Evolutionary conservation across 2,113 vertebrate genomes (phyloP).

Genomic region (Misgurnus anguillicaudatus): DNA sequence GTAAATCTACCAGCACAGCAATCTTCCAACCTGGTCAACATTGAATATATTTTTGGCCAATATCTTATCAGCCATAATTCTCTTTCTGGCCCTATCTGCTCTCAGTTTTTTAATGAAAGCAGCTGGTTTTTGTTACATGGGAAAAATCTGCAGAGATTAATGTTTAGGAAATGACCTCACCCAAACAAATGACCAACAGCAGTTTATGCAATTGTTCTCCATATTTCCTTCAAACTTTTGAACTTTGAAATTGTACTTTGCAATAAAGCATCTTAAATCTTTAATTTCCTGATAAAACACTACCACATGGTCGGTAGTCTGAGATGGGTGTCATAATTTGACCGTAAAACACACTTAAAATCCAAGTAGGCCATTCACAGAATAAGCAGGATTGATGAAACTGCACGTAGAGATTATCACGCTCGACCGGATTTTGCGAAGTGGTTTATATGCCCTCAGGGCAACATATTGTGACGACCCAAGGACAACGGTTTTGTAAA

Average conservation of each 20-base stretch:
- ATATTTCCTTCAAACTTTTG: background rate
- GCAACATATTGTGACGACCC: too few species aligned
- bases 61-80: background rate
- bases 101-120: slow-evolving; percentile 16
- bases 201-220: background rate
- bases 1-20: background rate
- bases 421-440: too few species aligned
- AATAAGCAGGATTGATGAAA: slow-evolving; percentile 1
- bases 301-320: background rate
- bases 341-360: background rate
- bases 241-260: background rate
- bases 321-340: background rate
- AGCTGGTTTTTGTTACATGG: slow-evolving; percentile 35
- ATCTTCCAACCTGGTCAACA: background rate
- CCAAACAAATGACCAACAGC: slow-evolving; percentile 5
- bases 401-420: background rate
- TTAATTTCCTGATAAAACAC: background rate
- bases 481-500: too few species aligned
- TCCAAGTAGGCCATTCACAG: slow-evolving; percentile 17
- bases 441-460: too few species aligned
- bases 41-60: background rate
- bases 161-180: slow-evolving; percentile 37
- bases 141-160: slow-evolving; percentile 7
- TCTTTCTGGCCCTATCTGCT: background rate
- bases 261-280: background rate